phyloP scores from a whole-genome alignment of 2,113 vertebrate species.

The Mesocricetus auratus region DNA sequence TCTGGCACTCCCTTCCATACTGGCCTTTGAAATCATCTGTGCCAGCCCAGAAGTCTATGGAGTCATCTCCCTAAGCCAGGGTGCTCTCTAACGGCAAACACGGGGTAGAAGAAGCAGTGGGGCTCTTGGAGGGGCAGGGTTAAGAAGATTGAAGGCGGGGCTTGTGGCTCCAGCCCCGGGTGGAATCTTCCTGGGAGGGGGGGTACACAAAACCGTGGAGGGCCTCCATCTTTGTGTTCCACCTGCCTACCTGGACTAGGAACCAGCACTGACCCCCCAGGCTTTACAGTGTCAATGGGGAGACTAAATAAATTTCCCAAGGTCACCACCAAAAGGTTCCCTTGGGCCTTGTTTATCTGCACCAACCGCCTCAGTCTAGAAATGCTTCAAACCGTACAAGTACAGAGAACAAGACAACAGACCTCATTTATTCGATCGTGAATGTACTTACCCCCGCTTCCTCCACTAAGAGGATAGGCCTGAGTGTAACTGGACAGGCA shows the following conservation, averaged over 20 bases:
- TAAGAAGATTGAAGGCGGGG: not conserved
- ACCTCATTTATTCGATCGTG: slow-evolving; percentile 54
- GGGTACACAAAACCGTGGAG: too few species aligned
- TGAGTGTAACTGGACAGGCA: not conserved
- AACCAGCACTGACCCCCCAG: not conserved
- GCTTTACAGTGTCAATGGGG: slow-evolving; percentile 6
- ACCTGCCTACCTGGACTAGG: not conserved
- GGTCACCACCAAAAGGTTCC: slow-evolving; percentile 37
- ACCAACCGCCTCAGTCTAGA: not conserved
- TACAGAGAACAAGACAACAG: not conserved
- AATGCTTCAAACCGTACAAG: not conserved
- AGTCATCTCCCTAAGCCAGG: not conserved
- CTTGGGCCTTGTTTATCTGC: slow-evolving; percentile 23
- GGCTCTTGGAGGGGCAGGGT: not conserved
- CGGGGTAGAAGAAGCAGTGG: not conserved
- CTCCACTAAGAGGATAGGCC: not conserved
- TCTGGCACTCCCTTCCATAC: not conserved
- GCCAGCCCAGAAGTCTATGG: slow-evolving; percentile 35
- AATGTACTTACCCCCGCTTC: not conserved
- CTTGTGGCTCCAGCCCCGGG: rapidly evolving
- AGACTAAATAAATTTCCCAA: slow-evolving; percentile 59
- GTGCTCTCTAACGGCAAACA: not conserved
- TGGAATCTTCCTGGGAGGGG: not conserved
- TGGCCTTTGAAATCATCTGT: slow-evolving; percentile 59
- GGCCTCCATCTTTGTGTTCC: not conserved